Evolutionary conservation across 2,797 vertebrate genomes (phyloP).

Genomic region (Xenentodon cancila): DNA sequence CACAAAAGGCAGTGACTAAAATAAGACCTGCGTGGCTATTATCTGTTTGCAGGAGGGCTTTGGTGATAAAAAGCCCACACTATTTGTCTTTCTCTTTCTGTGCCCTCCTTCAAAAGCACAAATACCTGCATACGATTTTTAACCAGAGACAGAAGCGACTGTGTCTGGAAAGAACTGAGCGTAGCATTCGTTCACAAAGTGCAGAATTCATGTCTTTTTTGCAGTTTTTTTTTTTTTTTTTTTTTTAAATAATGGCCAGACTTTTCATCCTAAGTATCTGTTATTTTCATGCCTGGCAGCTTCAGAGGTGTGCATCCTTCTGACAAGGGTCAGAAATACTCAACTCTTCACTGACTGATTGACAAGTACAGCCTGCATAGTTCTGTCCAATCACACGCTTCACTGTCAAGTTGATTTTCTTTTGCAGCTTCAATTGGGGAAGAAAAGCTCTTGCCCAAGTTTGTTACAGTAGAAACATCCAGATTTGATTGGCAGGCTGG

Average conservation of each 20-base stretch:
- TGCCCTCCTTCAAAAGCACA: conserved; percentile 75
- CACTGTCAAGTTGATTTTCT: conserved; percentile 75
- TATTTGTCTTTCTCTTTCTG: conserved; percentile 77
- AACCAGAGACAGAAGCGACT: conserved; percentile 49
- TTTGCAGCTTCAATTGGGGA: conserved; percentile 56
- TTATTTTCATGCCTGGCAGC: conserved; percentile 76
- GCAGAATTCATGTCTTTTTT: conserved; percentile 49
- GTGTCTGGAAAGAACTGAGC: conserved; percentile 51
- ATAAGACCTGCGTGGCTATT: conserved; percentile 81
- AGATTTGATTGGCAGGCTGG: conserved; percentile 75
- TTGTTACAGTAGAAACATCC: conserved; percentile 68
- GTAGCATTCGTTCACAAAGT: conserved; percentile 50
- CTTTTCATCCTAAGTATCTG: conserved; percentile 74
- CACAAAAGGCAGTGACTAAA: conserved; percentile 80
- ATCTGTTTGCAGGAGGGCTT: conserved; percentile 79
- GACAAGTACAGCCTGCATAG: conserved; percentile 71
- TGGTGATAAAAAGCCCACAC: conserved; percentile 82
- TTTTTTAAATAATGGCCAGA: conserved; percentile 69
- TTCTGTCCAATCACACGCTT: conserved; percentile 76
- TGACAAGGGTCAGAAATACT: conserved; percentile 71
- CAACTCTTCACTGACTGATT: conserved; percentile 74
- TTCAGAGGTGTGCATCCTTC: conserved; percentile 49
- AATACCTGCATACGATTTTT: conserved; percentile 73
- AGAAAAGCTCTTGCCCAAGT: conserved; percentile 59
- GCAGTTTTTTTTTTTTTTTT: conserved; percentile 67